Base-by-base conservation (phyloP, 2,888 invertebrate species). In the Euspilapteryx auroguttella region DNA sequence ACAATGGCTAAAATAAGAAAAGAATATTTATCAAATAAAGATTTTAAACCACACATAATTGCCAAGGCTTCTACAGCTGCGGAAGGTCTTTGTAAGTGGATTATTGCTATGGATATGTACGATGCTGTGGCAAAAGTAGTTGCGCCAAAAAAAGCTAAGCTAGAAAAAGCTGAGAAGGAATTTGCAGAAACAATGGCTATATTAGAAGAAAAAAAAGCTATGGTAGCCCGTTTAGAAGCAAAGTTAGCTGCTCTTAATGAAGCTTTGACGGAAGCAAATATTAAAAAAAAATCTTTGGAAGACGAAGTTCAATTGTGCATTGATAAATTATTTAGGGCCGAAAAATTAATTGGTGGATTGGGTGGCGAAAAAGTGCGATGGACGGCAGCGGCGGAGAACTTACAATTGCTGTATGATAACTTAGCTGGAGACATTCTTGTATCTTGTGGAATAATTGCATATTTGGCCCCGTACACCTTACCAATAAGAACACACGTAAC, bases 61-160 rank as follows among this genome's bases (percentile, higher is more conserved):
- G 87, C 88, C 9, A 90, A 92, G 61, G 94, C 94, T 1, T 96
- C 95, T 0, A 86, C 91, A 37, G 97, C 97, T 3, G 96, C 95
- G 12, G 94, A 96, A 69, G 95, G 94, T 28, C 71, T 92, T 22
- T 93, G 92, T 54, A 87, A 89, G 52, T 94, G 94, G 94, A 88
- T 94, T 28, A 81, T 89, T 37, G 93, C 93, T 1, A 87, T 94
- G 83, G 91, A 93, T 47, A 83, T 88, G 63, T 94, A 94, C 50
- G 92, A 94, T 50, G 82, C 82, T 25, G 89, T 90, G 2, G 87
- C 87, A 25, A 89, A 88, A 64, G 81, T 85, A 24, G 89, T 89
- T 7, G 90, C 87, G 7, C 93, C 93, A 0, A 94, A 94, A 61
- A 89, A 91, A 52, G 86, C 83, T 6, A 89, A 89, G 54, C 64